Base-by-base conservation (phyloP, 2,888 invertebrate genomes). In the Candidula unifasciata region DNA sequence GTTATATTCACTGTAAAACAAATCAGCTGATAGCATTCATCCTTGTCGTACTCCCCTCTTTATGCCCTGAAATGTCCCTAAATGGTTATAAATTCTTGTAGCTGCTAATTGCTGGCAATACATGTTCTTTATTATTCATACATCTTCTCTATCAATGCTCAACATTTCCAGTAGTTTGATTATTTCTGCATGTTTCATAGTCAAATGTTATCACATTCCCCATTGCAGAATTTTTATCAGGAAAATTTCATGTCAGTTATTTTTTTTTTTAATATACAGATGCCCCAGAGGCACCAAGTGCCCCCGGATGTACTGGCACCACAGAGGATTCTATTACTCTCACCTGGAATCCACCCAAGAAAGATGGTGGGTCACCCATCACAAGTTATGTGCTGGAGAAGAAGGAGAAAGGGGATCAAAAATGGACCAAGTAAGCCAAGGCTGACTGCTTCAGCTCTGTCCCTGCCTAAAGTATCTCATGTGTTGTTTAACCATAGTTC, bases 361-460 rank as follows among this genome's bases (percentile, higher is more conserved):
- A 97, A 92, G 99, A 99, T 94, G 99, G 99, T 74, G 99, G 99
- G 21, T 97, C 98, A 30, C 98, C 98, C 0, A 97, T 99, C 91
- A 97, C 96, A 16, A 98, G 99, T 10, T 99, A 99, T 93, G 95
- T 97, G 27, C 95, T 98, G 81, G 98, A 98, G 94, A 99, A 98
- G 94, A 96, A 98, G 84, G 93, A 93, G 86, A 94, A 94, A 87
- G 98, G 98, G 81, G 98, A 98, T 92, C 97, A 97, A 86, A 97
- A 97, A 93, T 99, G 99, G 99, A 97, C 96, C 1, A 98, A 93
- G 93, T 94, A 89, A 89, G 91, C 54, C 54, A 54, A 21, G 30
- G 5, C 3, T 30, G 2, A 54, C 21, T 54, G 16, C 16, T 44
- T 18, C 1, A 30, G 16, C 3, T n/a, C 30, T 27, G 27, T 68